A percentile compares a stretch with the other conserved stretches of the same genome.
phyloP scores from a whole-genome alignment of 2,888 invertebrate genomes.

The Amphimallon solstitiale region DNA sequence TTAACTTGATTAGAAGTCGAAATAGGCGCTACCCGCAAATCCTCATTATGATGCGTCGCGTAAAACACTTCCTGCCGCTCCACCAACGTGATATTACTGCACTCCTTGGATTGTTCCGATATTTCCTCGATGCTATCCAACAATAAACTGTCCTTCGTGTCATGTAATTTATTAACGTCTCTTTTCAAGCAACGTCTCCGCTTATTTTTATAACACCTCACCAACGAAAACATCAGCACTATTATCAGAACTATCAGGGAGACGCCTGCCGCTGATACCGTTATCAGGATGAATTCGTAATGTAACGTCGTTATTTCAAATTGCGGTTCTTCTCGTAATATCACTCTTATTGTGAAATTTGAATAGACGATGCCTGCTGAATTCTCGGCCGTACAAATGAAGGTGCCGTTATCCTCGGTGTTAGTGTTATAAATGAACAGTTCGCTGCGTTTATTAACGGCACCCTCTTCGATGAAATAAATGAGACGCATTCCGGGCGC shows the following conservation, averaged over 20 bases:
- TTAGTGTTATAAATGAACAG: slow-evolving; percentile 81
- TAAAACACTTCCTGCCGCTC: slow-evolving; percentile 54
- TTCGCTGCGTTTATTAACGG: slow-evolving; percentile 80
- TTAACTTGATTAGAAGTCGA: slow-evolving; percentile 65
- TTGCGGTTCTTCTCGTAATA: slow-evolving; percentile 75
- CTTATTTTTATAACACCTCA: slow-evolving; percentile 61
- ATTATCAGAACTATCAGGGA: slow-evolving; percentile 73
- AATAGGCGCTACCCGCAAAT: slow-evolving; percentile 53
- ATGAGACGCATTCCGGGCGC: slow-evolving; percentile 74
- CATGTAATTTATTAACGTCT: slow-evolving; percentile 55
- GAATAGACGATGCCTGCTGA: slow-evolving; percentile 81
- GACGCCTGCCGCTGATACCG: slow-evolving; percentile 73
- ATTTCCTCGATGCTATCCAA: slow-evolving; percentile 57
- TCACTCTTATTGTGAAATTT: slow-evolving; percentile 83
- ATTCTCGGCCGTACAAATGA: slow-evolving; percentile 87
- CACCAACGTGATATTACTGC: slow-evolving; percentile 49
- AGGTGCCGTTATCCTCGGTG: slow-evolving; percentile 85
- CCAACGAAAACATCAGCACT: slow-evolving; percentile 73
- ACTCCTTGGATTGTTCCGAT: slow-evolving; percentile 53
- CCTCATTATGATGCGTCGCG: slow-evolving; percentile 56
- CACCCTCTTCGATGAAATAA: slow-evolving; percentile 78
- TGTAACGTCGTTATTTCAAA: slow-evolving; percentile 64
- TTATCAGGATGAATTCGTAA: slow-evolving; percentile 76
- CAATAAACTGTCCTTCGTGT: slow-evolving; percentile 56
- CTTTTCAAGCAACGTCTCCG: slow-evolving; percentile 60